These are phyloP conservation scores for Campylomormyrus numenius DNA, from an alignment of 2,113 vertebrate genomes.

Conservation along the genomic window DNA sequence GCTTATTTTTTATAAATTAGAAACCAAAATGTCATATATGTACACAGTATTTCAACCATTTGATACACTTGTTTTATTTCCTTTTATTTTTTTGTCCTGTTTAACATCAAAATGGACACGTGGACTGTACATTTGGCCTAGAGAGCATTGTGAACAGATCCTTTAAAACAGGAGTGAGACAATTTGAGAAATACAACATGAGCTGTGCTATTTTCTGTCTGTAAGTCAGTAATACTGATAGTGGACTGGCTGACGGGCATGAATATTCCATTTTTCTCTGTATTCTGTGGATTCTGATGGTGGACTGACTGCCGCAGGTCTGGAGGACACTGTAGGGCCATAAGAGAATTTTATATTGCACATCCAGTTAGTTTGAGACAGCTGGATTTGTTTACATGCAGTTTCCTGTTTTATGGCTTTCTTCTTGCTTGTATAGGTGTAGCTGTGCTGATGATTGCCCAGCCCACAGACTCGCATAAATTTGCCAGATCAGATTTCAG, in stretches of 20 bases:
- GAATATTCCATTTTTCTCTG: conserved; percentile 43
- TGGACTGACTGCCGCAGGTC: conserved; percentile 18
- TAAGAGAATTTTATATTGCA: conserved; percentile 48
- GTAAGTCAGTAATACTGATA: conserved; percentile 62
- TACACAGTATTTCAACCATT: conserved; percentile 80
- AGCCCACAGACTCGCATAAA: conserved; percentile 40
- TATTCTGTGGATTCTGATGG: conserved; percentile 42
- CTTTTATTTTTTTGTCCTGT: conserved; percentile 66
- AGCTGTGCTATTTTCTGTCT: conserved; percentile 52
- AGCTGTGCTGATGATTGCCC: conserved; percentile 55
- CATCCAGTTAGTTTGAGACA: conserved; percentile 51
- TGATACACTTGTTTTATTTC: conserved; percentile 72
- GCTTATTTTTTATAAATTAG: conserved; percentile 81
- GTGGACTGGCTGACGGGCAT: conserved; percentile 45
- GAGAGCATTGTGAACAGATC: conserved; percentile 70
- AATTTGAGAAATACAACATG: conserved; percentile 59
- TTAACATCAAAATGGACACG: conserved; percentile 77
- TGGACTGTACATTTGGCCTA: conserved; percentile 76
- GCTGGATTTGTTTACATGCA: conserved; percentile 50
- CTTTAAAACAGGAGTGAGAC: conserved; percentile 57
- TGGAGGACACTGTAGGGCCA: conserved; percentile 36
- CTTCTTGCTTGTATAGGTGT: conserved; percentile 48
- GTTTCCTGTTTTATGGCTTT: conserved; percentile 41
- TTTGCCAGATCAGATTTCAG: conserved; percentile 54
- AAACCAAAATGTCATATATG: conserved; percentile 78